Evolutionary conservation across 1,140 invertebrate species (phyloP), one percentile per base, ranked within the genome.

Genomic region (Rhyzopertha dominica): DNA sequence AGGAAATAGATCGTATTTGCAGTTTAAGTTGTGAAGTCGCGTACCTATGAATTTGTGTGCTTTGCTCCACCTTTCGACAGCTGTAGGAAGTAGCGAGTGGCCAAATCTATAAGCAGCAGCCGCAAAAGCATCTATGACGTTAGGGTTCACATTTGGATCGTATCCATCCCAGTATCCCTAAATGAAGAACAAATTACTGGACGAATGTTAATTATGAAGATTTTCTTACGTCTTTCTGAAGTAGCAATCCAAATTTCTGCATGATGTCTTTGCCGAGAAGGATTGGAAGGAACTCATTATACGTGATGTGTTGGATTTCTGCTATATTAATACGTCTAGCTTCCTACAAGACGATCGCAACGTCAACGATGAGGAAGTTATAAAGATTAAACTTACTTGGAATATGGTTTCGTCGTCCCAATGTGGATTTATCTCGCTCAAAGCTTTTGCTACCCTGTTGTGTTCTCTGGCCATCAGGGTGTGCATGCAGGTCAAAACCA

Each of bases 331-430:
- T 92, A 29, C 90, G 77, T 49, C 92, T 74, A 0, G 90, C 71
- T 73, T 97, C 93, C 74, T 85, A 67, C 49, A 47, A 56, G 34
- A 25, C 9, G 19, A 39, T 16, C 28, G 7, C 12, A 16, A 26
- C 8, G 29, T 31, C 2, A 31, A 31, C n/a, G n/a, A n/a, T n/a
- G n/a, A n/a, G n/a, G n/a, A n/a, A n/a, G n/a, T n/a, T 31, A 23
- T 14, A 28, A 42, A 9, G 4, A 19, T 31, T 36, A 20, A 5
- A 25, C 8, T 44, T 59, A 74, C 73, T 61, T 96, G 91, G 74
- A 87, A 98, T 1, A 97, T 62, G 0, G 82, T 93, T 70, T 96
- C 92, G 61, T 96, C 92, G 60, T 94, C 87, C 92, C 92, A 95
- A 59, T 95, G 90, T 2, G 90, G 89, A 71, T 96, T 96, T 7